These are phyloP conservation scores for Alentia gelatinosa DNA, from an alignment of 2,888 invertebrate genomes.

Conservation along the genomic window DNA sequence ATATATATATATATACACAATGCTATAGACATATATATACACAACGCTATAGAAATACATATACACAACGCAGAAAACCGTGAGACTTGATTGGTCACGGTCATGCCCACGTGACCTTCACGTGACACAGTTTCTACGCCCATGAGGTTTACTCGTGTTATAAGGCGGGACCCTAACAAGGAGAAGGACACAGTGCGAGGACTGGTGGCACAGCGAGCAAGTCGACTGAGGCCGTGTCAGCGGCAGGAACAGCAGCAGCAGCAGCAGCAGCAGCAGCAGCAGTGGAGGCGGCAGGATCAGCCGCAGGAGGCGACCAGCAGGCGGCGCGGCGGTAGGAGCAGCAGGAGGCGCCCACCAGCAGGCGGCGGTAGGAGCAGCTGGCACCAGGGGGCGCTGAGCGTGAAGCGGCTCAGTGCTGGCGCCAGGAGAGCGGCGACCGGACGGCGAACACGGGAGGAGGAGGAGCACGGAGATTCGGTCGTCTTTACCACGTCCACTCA, in stretches of 20 bases:
- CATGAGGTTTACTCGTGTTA: too few species aligned
- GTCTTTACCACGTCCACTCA: neutral
- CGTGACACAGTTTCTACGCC: too few species aligned
- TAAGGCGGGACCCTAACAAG: too few species aligned
- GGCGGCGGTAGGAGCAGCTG: neutral
- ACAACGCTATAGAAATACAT: neutral
- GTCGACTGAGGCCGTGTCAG: neutral
- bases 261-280: neutral
- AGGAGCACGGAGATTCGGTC: neutral
- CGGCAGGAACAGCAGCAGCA: neutral
- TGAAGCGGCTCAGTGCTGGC: constrained; percentile 13
- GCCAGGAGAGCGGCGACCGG: neutral
- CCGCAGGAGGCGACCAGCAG: neutral
- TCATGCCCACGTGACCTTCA: too few species aligned
- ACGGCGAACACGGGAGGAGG: neutral
- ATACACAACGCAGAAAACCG: too few species aligned
- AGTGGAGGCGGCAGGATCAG: neutral
- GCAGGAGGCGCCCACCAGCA: neutral
- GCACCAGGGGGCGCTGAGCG: neutral
- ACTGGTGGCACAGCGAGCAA: neutral
- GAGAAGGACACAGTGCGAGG: too few species aligned
- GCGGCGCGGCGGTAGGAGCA: neutral
- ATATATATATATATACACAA: too few species aligned
- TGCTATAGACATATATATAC: too few species aligned
- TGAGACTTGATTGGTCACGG: too few species aligned